Evolutionary conservation across 2,797 vertebrate genomes (phyloP), one percentile per base, ranked within the genome.

Genomic region (Mustela erminea): DNA sequence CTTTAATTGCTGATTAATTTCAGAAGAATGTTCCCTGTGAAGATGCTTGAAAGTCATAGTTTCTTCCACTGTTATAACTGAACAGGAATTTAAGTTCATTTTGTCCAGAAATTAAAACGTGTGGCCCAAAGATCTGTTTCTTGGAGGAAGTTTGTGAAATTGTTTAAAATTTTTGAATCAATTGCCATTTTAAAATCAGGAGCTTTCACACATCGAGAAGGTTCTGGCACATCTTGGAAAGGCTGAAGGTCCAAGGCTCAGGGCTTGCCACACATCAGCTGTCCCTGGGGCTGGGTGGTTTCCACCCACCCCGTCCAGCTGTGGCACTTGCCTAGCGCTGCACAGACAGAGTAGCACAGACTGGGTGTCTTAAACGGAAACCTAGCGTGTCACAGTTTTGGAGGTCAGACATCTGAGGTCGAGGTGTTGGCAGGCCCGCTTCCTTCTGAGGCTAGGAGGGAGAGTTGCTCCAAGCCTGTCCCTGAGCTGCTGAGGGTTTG

Each of bases 271-370:
- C 3, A 0, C 0, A 1, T 8, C 20, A n/a, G 38, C 11, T 23
- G 0, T 25, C 5, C 15, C 20, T 6, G 15, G 27, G 35, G 75
- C 6, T 7, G 2, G 5, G 2, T 1, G 18, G 18, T 46, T 6
- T 0, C 14, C 10, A 12, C 32, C 5, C 41, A 29, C 25, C 2
- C n/a, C 0, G 7, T 8, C 29, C 58, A 15, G 49, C 41, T 20
- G 20, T 3, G 1, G 5, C 9, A 3, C 9, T 35, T 32, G 41
- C 32, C 29, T 13, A 23, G 25, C 49, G 8, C n/a, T 49, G 13
- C 54, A 1, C 0, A 15, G 17, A n/a, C 52, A 3, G 0, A 35
- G 38, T 2, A 32, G 5, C 18, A 3, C 15, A 11, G 18, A 32
- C n/a, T 1, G 38, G 54, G 25, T 29, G n/a, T 27, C 25, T 77